Evolutionary conservation across 1,140 invertebrate genomes (phyloP).

Genomic region (Cryptotermes secundus): DNA sequence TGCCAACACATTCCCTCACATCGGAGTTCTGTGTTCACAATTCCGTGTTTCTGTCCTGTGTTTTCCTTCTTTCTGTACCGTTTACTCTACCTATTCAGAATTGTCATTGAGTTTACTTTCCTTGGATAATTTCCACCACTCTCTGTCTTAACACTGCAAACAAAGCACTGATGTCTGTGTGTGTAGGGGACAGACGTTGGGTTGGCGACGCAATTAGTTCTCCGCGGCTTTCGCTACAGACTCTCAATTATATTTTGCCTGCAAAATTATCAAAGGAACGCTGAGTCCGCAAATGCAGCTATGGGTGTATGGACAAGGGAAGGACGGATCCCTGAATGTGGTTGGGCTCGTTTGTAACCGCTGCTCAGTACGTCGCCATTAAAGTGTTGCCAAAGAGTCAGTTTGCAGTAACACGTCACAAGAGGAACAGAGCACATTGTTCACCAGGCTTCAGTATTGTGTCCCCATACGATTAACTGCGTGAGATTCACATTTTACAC

Average conservation of each 20-base stretch:
- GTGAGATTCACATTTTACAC: too few relatives aligned
- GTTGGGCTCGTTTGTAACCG: not conserved
- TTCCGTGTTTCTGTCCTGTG: not conserved
- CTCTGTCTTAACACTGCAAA: not conserved
- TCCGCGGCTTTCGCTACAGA: not conserved
- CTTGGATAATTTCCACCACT: not conserved
- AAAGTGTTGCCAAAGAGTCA: too few relatives aligned
- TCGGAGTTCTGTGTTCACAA: too few relatives aligned
- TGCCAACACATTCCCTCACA: too few relatives aligned
- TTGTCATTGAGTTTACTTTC: not conserved
- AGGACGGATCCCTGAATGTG: not conserved
- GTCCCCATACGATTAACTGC: too few relatives aligned
- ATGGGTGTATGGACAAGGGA: not conserved
- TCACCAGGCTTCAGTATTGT: too few relatives aligned
- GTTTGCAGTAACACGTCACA: too few relatives aligned
- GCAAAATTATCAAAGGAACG: not conserved
- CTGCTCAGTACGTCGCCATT: too few relatives aligned
- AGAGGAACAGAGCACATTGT: too few relatives aligned
- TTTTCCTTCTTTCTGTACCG: not conserved
- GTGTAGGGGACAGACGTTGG: not conserved
- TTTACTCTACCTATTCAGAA: not conserved
- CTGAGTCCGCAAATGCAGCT: not conserved
- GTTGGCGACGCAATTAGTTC: not conserved
- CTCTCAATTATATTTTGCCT: constrained; percentile 4
- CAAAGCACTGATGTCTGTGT: not conserved